phyloP scores from a whole-genome alignment of 2,797 vertebrate species.

The Aplochiton taeniatus region DNA sequence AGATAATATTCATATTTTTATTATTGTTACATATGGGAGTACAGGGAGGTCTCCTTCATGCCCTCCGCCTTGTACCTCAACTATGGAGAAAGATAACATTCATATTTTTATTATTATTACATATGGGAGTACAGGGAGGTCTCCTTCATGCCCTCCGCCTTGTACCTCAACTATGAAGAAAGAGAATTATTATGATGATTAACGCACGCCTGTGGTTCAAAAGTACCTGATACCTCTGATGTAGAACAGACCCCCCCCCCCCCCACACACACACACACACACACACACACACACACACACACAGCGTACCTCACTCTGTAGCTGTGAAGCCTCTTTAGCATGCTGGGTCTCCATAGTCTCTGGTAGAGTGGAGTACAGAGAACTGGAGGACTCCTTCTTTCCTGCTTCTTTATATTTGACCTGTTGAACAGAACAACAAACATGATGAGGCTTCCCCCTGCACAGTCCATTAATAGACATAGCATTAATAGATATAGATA shows the following conservation, averaged over 20 bases:
- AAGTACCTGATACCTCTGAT: no score
- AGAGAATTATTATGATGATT: no score
- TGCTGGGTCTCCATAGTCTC: constrained; percentile 84
- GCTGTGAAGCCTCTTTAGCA: constrained; percentile 77
- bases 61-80: constrained; percentile 79
- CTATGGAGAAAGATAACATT: constrained; percentile 60
- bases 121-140: constrained; percentile 78
- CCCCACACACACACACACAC: not conserved
- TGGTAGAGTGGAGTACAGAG: constrained; percentile 84
- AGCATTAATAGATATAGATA: not conserved
- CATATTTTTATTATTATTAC: no score
- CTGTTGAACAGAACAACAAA: constrained; percentile 53
- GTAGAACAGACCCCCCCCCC: not conserved
- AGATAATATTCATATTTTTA: no score
- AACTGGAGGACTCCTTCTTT: constrained; percentile 67
- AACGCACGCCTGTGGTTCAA: no score
- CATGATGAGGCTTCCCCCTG: not conserved
- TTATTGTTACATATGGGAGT: no score
- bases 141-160: constrained; percentile 70
- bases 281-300: not conserved
- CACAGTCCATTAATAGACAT: not conserved
- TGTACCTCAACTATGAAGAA: constrained; percentile 76
- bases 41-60: constrained; percentile 76
- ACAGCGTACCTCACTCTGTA: constrained; percentile 84
- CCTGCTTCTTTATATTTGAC: constrained; percentile 82